phyloP scores from a whole-genome alignment of 2,797 vertebrate species.

The Aselliscus stoliczkanus region DNA sequence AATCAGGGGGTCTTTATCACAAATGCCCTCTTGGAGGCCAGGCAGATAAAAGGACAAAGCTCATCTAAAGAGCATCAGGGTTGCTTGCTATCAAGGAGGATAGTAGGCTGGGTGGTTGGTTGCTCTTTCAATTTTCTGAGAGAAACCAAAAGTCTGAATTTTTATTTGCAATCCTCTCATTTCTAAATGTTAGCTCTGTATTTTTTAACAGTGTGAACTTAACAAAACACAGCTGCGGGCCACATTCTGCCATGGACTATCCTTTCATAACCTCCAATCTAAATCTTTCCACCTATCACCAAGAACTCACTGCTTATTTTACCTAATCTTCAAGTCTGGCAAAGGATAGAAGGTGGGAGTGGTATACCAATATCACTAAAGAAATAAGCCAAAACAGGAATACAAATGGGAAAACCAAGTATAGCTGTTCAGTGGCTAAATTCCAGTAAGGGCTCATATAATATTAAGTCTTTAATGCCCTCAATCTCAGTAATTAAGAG shows the following conservation, averaged over 20 bases:
- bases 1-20: neutral
- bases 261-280: neutral
- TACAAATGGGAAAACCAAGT: neutral
- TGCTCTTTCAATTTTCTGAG: neutral
- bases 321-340: constrained; percentile 32
- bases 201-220: neutral
- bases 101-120: neutral
- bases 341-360: neutral
- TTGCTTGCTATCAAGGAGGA: neutral
- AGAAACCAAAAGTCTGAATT: neutral
- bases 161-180: neutral
- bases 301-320: neutral
- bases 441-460: neutral
- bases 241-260: neutral
- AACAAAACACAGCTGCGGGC: neutral
- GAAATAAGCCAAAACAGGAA: neutral
- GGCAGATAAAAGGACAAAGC: neutral
- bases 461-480: neutral
- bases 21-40: neutral
- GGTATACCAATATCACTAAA: neutral
- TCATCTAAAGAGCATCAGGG: neutral
- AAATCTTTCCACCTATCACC: neutral
- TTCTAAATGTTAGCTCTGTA: neutral
- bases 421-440: neutral
- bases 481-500: constrained; percentile 20